These are phyloP conservation scores for Alethe castanea DNA, from an alignment of 2,113 vertebrate genomes.

Conservation along the genomic window DNA sequence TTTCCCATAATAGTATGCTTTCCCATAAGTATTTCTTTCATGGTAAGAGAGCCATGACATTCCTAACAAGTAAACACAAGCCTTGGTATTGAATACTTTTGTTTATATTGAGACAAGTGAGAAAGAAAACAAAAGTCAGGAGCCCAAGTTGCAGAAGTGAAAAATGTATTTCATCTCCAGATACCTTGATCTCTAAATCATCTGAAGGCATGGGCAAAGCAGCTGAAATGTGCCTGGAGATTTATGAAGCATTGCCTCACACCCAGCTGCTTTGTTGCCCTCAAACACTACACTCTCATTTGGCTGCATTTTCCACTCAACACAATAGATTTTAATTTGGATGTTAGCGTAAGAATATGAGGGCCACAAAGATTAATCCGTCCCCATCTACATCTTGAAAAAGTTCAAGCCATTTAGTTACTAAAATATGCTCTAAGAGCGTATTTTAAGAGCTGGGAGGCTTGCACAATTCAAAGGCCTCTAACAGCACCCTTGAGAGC, in stretches of 20 bases:
- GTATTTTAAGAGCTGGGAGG: not conserved
- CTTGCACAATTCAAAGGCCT: not conserved
- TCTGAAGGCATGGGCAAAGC: not conserved
- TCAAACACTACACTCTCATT: not conserved
- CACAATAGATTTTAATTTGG: not conserved
- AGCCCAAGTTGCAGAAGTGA: not conserved
- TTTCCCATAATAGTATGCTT: not conserved
- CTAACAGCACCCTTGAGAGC: not conserved
- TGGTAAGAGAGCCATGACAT: not conserved
- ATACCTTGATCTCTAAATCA: not conserved
- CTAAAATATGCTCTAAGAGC: not conserved
- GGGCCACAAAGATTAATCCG: not conserved
- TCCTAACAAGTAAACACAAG: not conserved
- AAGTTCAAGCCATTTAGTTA: not conserved
- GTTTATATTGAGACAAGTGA: not conserved
- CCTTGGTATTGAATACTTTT: not conserved
- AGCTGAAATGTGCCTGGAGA: not conserved
- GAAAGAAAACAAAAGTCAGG: not conserved
- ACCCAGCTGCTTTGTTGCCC: not conserved
- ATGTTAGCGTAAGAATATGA: fast-evolving
- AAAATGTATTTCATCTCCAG: not conserved
- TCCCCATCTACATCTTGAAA: not conserved
- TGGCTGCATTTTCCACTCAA: not conserved
- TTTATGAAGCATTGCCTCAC: not conserved
- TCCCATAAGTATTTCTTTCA: not conserved